Base-by-base conservation (phyloP, 2,888 invertebrate species). In the Stenoptilia bipunctidactyla region DNA sequence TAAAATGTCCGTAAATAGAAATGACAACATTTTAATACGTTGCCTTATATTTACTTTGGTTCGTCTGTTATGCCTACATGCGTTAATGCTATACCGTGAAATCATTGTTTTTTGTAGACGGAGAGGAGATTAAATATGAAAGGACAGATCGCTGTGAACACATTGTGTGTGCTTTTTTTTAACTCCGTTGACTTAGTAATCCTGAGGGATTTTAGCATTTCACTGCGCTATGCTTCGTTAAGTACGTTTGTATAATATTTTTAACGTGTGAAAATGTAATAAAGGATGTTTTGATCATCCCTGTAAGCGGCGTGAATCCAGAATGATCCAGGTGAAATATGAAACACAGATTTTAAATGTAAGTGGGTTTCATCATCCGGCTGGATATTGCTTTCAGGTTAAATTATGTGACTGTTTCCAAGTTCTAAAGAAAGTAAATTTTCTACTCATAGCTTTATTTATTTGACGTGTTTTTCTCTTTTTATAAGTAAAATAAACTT, bases 1-100 rank as follows among this genome's bases (percentile, higher is more conserved):
- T 80, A 80, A 79, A 80, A 82, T 75, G 80, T 77, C 72, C 71
- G 82, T 73, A 80, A 83, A 83, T 79, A 82, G 70, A 67, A 74
- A 77, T 76, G 80, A 83, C 82, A 82, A 79, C 76, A 77, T 77
- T 83, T 80, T 80, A 80, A 82, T 82, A 82, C 77, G 79, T 76
- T 74, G 75, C 64, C 70, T 66, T 63, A 51, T 77, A 69, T 82
- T 80, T 79, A 55, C 72, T 66, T 68, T 79, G 75, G 72, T 64
- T 69, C 61, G 65, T 75, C 67, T 73, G 79, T 77, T 77, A 76
- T 77, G 80, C 76, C 75, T 79, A 79, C 80, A 79, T 70, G 80
- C 75, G 75, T 77, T 80, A 79, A 80, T 77, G 73, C 79, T 71
- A 69, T 70, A 75, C 76, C 82, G 82, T 83, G 76, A 83, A 83